phyloP scores from a whole-genome alignment of 2,888 invertebrate species.

The Clitarchus hookeri region DNA sequence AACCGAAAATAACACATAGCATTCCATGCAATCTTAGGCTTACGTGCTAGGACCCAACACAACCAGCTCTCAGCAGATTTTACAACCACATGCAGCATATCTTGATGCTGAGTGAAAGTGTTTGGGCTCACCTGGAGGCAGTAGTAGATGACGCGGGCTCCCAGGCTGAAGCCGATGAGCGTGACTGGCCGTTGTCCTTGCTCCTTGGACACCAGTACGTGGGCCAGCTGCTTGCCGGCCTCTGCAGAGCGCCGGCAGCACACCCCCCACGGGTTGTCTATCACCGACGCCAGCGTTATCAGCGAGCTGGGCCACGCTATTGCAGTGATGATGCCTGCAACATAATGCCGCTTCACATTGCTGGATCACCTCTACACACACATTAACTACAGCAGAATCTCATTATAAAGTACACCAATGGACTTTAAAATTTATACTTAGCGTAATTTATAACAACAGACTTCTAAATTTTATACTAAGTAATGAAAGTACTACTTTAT shows the following conservation, averaged over 20 bases:
- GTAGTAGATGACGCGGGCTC: conserved; percentile 69
- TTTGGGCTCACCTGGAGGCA: conserved; percentile 58
- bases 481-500: too few relatives aligned
- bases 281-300: conserved; percentile 60
- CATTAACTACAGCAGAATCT: not conserved
- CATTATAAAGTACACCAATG: too few relatives aligned
- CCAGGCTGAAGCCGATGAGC: conserved; percentile 67
- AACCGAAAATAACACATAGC: too few relatives aligned
- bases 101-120: too few relatives aligned
- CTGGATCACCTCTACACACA: not conserved
- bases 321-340: conserved; percentile 63
- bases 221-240: conserved; percentile 66
- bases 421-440: too few relatives aligned
- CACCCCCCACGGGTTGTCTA: conserved; percentile 72
- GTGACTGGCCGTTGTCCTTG: conserved; percentile 69
- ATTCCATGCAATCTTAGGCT: too few relatives aligned
- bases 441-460: too few relatives aligned
- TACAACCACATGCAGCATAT: too few relatives aligned
- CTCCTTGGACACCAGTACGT: conserved; percentile 63
- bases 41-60: too few relatives aligned
- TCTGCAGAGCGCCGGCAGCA: conserved; percentile 63
- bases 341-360: not conserved
- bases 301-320: conserved; percentile 68
- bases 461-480: too few relatives aligned
- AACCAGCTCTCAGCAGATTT: too few relatives aligned